Percentiles rank a stretch among this genome's conserved stretches.
phyloP scores from a whole-genome alignment of 1,140 invertebrate genomes.

The Drosophila varians region DNA sequence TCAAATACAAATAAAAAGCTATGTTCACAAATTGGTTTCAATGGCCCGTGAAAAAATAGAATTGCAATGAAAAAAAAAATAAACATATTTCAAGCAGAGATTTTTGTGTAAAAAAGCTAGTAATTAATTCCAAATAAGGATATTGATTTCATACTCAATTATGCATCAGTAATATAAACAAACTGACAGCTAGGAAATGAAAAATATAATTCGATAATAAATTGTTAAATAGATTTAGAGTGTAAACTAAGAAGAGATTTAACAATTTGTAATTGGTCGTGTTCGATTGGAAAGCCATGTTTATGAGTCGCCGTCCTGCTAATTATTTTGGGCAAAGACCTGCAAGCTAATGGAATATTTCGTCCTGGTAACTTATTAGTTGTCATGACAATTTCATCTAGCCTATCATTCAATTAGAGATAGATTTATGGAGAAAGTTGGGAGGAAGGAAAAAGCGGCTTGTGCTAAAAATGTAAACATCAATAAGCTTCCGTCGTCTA shows the following conservation, averaged over 20 bases:
- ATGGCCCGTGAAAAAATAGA: slow-evolving; percentile 5
- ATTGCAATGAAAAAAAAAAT: neutral
- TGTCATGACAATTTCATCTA: slow-evolving; percentile 45
- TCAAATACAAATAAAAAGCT: neutral
- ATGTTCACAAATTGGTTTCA: slow-evolving; percentile 7
- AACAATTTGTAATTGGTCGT: slow-evolving; percentile 19
- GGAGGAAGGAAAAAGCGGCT: neutral
- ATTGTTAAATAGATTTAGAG: slow-evolving; percentile 10
- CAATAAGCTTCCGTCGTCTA: slow-evolving; percentile 51
- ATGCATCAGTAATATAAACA: neutral
- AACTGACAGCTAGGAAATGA: neutral
- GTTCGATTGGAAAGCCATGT: slow-evolving; percentile 10
- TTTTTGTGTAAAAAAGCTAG: neutral
- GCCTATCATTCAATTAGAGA: slow-evolving; percentile 51
- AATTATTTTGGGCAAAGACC: slow-evolving; percentile 13
- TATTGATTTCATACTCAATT: neutral
- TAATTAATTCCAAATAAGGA: neutral
- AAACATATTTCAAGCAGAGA: neutral
- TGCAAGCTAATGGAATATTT: neutral
- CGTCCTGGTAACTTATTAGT: slow-evolving; percentile 17
- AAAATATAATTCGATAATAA: neutral
- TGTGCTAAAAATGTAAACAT: slow-evolving; percentile 49
- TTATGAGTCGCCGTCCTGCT: neutral
- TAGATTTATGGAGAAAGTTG: slow-evolving; percentile 9
- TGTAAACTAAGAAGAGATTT: neutral